These are phyloP conservation scores for Latrodectus geometricus DNA, from an alignment of 1,140 invertebrate genomes.

Conservation along the genomic window DNA sequence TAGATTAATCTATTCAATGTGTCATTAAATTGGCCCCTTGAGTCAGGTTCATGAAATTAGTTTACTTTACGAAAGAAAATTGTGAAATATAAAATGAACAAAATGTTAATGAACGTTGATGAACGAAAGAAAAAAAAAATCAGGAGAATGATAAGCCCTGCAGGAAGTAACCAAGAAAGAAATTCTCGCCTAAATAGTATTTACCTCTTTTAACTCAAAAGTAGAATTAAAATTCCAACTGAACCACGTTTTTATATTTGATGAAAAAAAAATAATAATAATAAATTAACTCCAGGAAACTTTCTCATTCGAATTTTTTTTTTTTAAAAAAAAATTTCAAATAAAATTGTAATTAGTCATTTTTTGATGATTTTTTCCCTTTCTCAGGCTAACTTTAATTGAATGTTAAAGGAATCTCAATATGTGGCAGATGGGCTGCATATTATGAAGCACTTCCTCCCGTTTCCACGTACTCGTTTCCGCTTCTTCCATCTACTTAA, in stretches of 20 bases:
- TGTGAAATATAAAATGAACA: slow-evolving; percentile 12
- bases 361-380: slow-evolving; percentile 45
- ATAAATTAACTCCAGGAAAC: slow-evolving; percentile 33
- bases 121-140: slow-evolving; percentile 5
- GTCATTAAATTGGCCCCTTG: too few relatives aligned
- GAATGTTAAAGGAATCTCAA: slow-evolving; percentile 60
- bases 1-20: too few relatives aligned
- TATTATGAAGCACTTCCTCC: slow-evolving; percentile 26
- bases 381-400: slow-evolving; percentile 39
- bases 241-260: slow-evolving; percentile 37
- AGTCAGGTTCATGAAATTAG: too few relatives aligned
- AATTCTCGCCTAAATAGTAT: slow-evolving; percentile 16
- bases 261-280: not conserved
- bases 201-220: not conserved
- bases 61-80: not conserved
- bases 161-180: slow-evolving; percentile 42
- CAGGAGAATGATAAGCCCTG: slow-evolving; percentile 49
- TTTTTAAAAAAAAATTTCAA: not conserved
- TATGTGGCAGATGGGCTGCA: slow-evolving; percentile 10
- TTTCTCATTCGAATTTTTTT: slow-evolving; percentile 14
- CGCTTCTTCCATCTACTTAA: slow-evolving; percentile 36
- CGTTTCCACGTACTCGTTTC: slow-evolving; percentile 44
- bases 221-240: slow-evolving; percentile 45
- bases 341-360: slow-evolving; percentile 59
- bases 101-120: slow-evolving; percentile 11